Evolutionary conservation across 2,797 vertebrate species (phyloP).

Genomic region (Distichodus sexfasciatus): DNA sequence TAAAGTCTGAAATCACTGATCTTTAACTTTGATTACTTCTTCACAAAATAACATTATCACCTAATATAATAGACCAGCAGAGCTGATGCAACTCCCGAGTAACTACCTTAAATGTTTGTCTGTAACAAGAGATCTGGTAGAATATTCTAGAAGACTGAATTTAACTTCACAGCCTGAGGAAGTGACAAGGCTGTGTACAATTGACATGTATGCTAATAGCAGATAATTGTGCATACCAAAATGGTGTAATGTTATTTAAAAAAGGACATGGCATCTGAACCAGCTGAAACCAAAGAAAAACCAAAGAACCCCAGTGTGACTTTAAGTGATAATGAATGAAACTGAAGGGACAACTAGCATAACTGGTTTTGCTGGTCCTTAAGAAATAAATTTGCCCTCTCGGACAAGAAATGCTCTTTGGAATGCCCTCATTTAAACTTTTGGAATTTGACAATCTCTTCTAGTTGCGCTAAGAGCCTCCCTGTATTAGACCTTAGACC

Average conservation of each 20-base stretch:
- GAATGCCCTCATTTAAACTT: background rate
- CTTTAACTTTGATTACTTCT: background rate
- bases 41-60: background rate
- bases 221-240: too few relatives aligned
- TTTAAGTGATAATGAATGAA: too few relatives aligned
- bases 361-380: too few relatives aligned
- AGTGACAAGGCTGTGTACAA: background rate
- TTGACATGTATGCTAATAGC: too few relatives aligned
- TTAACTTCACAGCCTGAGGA: background rate
- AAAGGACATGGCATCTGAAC: too few relatives aligned
- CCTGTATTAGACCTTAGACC: too few relatives aligned
- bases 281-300: too few relatives aligned
- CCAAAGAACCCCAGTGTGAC: too few relatives aligned
- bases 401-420: background rate
- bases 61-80: background rate
- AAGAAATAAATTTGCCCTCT: background rate
- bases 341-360: too few relatives aligned
- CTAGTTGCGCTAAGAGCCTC: too few relatives aligned
- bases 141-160: background rate
- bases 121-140: background rate
- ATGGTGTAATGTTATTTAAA: too few relatives aligned
- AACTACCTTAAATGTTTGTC: background rate
- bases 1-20: too few relatives aligned
- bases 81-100: slow-evolving; percentile 9
- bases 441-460: background rate